These are phyloP conservation scores for Pissodes strobi DNA, from an alignment of 1,140 invertebrate genomes.

Conservation along the genomic window DNA sequence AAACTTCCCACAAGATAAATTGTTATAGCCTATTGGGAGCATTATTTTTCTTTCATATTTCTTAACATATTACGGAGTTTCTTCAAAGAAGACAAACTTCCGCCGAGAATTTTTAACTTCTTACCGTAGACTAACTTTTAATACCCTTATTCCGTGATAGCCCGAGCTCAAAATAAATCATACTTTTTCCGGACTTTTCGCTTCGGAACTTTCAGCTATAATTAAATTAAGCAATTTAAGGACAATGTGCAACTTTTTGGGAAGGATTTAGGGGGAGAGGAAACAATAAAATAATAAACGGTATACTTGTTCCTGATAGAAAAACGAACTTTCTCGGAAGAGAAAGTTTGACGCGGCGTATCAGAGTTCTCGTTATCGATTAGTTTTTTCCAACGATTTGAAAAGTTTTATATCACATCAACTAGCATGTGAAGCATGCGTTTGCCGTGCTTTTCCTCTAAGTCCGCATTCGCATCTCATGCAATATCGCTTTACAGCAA, in stretches of 20 bases:
- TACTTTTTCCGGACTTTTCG: slow-evolving; percentile 27
- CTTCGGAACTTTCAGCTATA: slow-evolving; percentile 27
- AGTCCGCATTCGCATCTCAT: too few species aligned
- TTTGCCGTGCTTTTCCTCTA: too few species aligned
- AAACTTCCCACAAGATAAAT: slow-evolving; percentile 21
- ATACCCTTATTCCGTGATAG: slow-evolving; percentile 33
- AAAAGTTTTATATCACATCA: too few species aligned
- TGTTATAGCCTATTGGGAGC: slow-evolving; percentile 21
- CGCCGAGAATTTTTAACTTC: slow-evolving; percentile 31
- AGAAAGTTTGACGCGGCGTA: too few species aligned
- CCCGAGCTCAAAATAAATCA: slow-evolving; percentile 31
- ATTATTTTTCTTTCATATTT: slow-evolving; percentile 29
- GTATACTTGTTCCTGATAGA: slow-evolving; percentile 27
- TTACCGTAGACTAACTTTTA: slow-evolving; percentile 25
- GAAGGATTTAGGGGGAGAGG: slow-evolving; percentile 16
- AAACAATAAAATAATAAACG: slow-evolving; percentile 31
- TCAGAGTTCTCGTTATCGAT: too few species aligned
- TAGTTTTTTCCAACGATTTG: too few species aligned
- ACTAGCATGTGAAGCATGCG: too few species aligned
- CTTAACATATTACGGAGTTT: slow-evolving; percentile 32
- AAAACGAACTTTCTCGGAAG: too few species aligned
- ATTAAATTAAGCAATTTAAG: slow-evolving; percentile 34
- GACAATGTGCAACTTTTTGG: slow-evolving; percentile 32
- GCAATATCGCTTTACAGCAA: too few species aligned
- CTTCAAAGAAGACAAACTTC: slow-evolving; percentile 25